Percentiles rank a stretch among this genome's conserved stretches.
These are phyloP conservation scores for Emydura subglobosa DNA, from an alignment of 2,113 vertebrate species.

Conservation along the genomic window DNA sequence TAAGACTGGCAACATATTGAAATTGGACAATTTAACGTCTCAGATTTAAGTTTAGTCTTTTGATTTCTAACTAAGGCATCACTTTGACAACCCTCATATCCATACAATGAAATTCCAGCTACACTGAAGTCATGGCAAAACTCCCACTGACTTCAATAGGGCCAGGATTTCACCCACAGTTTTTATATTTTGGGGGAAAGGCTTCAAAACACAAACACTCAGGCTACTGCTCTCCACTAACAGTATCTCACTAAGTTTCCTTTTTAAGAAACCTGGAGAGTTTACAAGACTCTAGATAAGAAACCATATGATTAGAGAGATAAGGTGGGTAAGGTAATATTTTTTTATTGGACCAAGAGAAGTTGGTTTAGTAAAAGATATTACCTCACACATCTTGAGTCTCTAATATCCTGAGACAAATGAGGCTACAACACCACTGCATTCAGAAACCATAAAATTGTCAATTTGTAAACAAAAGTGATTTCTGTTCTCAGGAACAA, in stretches of 20 bases:
- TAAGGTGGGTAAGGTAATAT: not conserved
- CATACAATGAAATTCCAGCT: not conserved
- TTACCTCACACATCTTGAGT: not conserved
- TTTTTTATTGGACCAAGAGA: not conserved
- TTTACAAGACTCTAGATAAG: not conserved
- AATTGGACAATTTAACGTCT: not conserved
- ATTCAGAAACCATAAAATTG: not conserved
- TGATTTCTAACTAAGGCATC: not conserved
- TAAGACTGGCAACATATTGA: not conserved
- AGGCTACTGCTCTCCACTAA: not conserved
- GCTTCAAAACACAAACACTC: not conserved
- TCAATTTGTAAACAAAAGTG: too few species aligned
- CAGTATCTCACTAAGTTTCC: not conserved
- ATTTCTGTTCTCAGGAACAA: not conserved
- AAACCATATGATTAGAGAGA: not conserved
- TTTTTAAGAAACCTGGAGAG: not conserved
- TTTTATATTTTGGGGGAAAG: not conserved
- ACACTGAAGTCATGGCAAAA: not conserved
- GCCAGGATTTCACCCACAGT: not conserved
- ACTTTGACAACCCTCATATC: not conserved
- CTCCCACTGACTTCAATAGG: not conserved
- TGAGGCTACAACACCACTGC: not conserved
- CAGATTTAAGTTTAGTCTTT: not conserved
- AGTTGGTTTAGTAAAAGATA: not conserved
- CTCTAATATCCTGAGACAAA: not conserved